phyloP scores from a whole-genome alignment of 2,888 invertebrate species.

The Drosophila sordidapex region DNA sequence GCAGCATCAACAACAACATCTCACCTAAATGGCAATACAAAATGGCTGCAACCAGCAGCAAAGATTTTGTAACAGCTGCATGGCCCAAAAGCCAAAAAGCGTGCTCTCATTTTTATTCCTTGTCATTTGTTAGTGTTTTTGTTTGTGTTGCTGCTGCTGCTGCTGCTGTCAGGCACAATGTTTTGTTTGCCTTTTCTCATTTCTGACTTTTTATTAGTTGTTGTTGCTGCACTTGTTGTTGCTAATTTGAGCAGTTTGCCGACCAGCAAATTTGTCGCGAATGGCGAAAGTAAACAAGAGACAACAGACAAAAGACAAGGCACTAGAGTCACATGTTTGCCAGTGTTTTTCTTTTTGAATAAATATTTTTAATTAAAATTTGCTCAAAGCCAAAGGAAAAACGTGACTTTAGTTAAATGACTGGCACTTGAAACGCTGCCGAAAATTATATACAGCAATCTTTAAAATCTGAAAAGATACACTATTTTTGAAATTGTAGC shows the following conservation, averaged over 20 bases:
- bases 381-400: constrained; percentile 40
- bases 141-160: constrained; percentile 20
- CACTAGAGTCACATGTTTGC: constrained; percentile 56
- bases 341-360: constrained; percentile 48
- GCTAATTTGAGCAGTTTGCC: constrained; percentile 76
- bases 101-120: constrained; percentile 77
- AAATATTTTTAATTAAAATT: constrained; percentile 77
- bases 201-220: constrained; percentile 64
- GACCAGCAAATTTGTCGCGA: constrained; percentile 54
- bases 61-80: constrained; percentile 80
- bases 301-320: constrained; percentile 41
- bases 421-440: constrained; percentile 3
- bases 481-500: neutral
- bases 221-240: constrained; percentile 53
- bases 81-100: constrained; percentile 72
- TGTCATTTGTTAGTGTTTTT: constrained; percentile 43
- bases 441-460: neutral
- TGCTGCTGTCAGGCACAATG: constrained; percentile 56
- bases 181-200: constrained; percentile 71
- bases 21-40: constrained; percentile 79
- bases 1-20: constrained; percentile 52
- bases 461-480: constrained; percentile 5
- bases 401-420: constrained; percentile 48
- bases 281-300: constrained; percentile 70
- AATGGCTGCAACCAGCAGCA: constrained; percentile 74